Conservation (phyloP, 2,113 vertebrate species). For the Tetrao urogallus region DNA sequence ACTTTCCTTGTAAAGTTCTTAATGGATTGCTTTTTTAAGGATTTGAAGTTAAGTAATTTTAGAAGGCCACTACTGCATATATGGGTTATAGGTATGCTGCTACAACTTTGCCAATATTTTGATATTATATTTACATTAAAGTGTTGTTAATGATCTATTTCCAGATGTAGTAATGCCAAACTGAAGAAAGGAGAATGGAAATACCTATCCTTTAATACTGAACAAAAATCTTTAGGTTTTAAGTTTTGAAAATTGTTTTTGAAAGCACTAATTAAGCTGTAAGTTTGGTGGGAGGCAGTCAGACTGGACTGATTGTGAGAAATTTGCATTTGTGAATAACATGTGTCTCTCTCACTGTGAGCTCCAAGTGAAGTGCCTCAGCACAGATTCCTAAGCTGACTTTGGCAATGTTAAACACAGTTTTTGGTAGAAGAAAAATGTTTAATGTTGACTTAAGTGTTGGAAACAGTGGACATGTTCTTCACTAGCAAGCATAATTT, state of each 20-base stretch:
- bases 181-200: background rate
- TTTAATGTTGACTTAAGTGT: slow-evolving; percentile 66
- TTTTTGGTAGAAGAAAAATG: slow-evolving; percentile 63
- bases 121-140: slow-evolving; percentile 15
- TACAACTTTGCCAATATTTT: slow-evolving; percentile 26
- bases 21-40: slow-evolving; percentile 71
- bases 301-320: slow-evolving; percentile 29
- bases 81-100: background rate
- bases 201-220: background rate
- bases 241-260: background rate
- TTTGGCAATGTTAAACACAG: slow-evolving; percentile 56
- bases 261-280: slow-evolving; percentile 13
- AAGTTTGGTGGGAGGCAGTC: background rate
- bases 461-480: slow-evolving; percentile 63
- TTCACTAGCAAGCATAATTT: slow-evolving; percentile 57
- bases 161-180: background rate
- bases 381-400: slow-evolving; percentile 61
- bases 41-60: slow-evolving; percentile 56
- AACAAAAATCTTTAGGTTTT: background rate
- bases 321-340: slow-evolving; percentile 61
- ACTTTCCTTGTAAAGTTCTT: slow-evolving; percentile 70
- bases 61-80: slow-evolving; percentile 28
- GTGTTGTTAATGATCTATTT: slow-evolving; percentile 32
- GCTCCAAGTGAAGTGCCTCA: slow-evolving; percentile 46
- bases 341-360: slow-evolving; percentile 21